Conservation (phyloP, 2,888 invertebrate genomes). For the Microctonus aethiopoides region DNA sequence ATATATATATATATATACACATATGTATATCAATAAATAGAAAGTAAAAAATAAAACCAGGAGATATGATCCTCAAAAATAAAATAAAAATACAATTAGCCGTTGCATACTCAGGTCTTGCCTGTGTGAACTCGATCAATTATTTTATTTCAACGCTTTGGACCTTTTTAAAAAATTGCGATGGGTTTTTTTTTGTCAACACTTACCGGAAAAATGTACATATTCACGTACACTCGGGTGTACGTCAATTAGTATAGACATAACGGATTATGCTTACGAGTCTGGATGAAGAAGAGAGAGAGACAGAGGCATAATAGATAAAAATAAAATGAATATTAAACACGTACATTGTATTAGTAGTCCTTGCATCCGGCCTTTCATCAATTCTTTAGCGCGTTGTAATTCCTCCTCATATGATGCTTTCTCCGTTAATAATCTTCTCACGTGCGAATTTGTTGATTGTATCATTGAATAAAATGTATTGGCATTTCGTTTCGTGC, state of each 20-base stretch:
- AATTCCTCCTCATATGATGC: conserved; percentile 89
- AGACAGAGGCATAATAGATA: conserved; percentile 43
- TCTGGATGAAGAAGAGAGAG: conserved; percentile 31
- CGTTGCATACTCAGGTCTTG: neutral
- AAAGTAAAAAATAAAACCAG: conserved; percentile 1
- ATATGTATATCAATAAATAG: conserved; percentile 30
- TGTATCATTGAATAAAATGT: conserved; percentile 97
- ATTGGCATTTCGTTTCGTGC: conserved; percentile 89
- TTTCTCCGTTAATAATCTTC: conserved; percentile 87
- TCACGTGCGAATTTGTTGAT: conserved; percentile 91
- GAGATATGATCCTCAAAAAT: too few species aligned
- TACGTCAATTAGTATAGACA: conserved; percentile 29
- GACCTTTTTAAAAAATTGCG: neutral
- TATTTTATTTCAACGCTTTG: neutral
- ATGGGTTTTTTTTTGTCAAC: neutral
- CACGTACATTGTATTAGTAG: conserved; percentile 93
- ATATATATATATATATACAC: conserved; percentile 35
- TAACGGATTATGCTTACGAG: conserved; percentile 29
- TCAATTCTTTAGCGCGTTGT: conserved; percentile 83
- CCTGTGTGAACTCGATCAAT: neutral
- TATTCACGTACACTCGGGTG: conserved; percentile 30
- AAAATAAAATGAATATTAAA: conserved; percentile 29
- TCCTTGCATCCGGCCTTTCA: conserved; percentile 85
- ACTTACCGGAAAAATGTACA: conserved; percentile 27
- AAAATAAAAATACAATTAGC: neutral